Conservation (phyloP, 2,888 invertebrate species). For the Terebella lapidaria region DNA sequence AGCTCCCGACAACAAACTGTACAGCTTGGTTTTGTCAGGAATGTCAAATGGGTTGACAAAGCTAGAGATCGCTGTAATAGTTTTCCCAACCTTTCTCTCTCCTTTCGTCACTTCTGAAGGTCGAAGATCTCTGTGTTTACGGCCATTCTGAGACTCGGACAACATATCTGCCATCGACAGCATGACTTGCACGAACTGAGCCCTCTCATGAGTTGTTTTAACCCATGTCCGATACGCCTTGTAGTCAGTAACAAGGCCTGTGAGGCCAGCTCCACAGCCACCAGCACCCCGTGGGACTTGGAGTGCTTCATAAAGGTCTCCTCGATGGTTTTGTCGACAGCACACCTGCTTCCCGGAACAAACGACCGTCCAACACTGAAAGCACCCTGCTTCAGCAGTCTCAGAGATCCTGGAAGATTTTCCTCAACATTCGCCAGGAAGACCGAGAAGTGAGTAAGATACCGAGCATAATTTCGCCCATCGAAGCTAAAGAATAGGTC, state of each 20-base stretch:
- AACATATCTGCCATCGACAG: conserved; percentile 4
- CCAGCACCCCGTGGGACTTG: conserved; percentile 14
- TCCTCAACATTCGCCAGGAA: conserved; percentile 3
- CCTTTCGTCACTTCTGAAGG: conserved; percentile 14
- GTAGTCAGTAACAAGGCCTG: conserved; percentile 14
- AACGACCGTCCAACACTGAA: conserved; percentile 3
- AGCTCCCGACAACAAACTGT: too few relatives aligned
- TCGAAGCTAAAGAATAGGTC: neutral
- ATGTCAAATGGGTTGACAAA: too few relatives aligned
- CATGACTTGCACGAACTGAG: neutral
- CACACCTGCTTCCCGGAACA: conserved; percentile 2
- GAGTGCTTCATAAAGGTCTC: conserved; percentile 21
- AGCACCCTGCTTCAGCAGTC: neutral
- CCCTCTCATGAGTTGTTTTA: conserved; percentile 2
- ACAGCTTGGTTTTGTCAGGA: too few relatives aligned
- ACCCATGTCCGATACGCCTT: conserved; percentile 23
- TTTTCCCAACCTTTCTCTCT: too few relatives aligned
- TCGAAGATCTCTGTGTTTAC: conserved; percentile 9
- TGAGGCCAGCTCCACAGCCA: conserved; percentile 18
- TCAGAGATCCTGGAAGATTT: neutral
- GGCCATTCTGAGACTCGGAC: too few relatives aligned
- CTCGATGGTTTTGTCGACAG: conserved; percentile 18
- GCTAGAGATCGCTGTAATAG: too few relatives aligned
- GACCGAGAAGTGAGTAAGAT: conserved; percentile 1
- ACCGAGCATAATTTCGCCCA: conserved; percentile 3